Conservation (phyloP, 2,888 invertebrate species). For the Drosophila prolongata region DNA sequence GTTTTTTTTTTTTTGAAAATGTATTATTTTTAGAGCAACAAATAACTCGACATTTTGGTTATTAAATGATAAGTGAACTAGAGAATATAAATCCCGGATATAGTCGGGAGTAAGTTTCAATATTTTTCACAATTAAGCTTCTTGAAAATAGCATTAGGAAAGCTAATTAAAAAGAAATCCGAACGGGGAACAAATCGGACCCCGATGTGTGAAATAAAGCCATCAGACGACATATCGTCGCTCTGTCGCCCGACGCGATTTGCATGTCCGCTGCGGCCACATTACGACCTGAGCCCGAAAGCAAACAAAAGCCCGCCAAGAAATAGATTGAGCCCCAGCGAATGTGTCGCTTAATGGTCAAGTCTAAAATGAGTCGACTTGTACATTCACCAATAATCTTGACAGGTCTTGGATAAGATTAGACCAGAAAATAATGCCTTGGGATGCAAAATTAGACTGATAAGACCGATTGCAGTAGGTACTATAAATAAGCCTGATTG, state of each 20-base stretch:
- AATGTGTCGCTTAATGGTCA: not conserved
- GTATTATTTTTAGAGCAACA: too few relatives aligned
- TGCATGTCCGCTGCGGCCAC: conserved; percentile 51
- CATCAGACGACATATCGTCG: conserved; percentile 68
- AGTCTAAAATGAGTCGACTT: not conserved
- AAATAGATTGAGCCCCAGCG: conserved; percentile 42
- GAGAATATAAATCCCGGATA: too few relatives aligned
- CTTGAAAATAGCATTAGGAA: conserved; percentile 40
- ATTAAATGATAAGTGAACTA: too few relatives aligned
- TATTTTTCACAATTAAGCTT: too few relatives aligned
- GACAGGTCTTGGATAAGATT: not conserved
- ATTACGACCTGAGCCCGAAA: conserved; percentile 51
- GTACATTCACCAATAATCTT: not conserved
- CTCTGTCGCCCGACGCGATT: conserved; percentile 66
- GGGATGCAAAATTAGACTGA: not conserved
- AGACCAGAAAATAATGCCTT: not conserved
- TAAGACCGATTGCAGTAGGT: conserved; percentile 6
- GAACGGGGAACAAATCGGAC: conserved; percentile 16
- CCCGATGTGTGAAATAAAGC: conserved; percentile 57
- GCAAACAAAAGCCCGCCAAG: conserved; percentile 17
- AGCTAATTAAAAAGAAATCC: too few relatives aligned
- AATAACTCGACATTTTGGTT: too few relatives aligned
- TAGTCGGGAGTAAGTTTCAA: too few relatives aligned
- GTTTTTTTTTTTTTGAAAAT: too few relatives aligned
- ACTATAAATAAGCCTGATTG: not conserved